Conservation (phyloP, 1,140 invertebrate genomes). For the Ceratitis capitata region DNA sequence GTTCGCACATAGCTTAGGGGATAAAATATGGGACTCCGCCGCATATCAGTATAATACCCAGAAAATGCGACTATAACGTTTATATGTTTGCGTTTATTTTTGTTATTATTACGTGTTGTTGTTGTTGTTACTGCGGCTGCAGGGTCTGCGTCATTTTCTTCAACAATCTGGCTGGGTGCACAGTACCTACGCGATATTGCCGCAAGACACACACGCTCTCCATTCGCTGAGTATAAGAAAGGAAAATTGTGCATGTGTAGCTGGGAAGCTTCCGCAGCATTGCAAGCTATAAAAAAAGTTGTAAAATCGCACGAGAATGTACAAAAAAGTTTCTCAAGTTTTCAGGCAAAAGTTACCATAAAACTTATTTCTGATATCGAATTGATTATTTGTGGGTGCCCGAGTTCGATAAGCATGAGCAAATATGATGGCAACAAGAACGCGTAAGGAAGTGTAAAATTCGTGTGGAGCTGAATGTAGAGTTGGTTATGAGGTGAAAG, state of each 20-base stretch:
- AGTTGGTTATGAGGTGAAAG: too few relatives aligned
- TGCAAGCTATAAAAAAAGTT: neutral
- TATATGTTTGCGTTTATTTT: neutral
- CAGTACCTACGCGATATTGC: neutral
- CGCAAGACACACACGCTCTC: too few relatives aligned
- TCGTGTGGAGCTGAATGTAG: too few relatives aligned
- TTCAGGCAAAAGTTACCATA: conserved; percentile 13
- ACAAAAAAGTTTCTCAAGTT: conserved; percentile 42
- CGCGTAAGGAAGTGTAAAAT: too few relatives aligned
- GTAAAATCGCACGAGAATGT: conserved; percentile 43
- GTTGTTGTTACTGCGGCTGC: neutral
- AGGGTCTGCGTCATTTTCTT: neutral
- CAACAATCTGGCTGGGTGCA: neutral
- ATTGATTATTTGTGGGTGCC: neutral
- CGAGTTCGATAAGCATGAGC: neutral
- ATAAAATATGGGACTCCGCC: neutral
- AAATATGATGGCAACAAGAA: too few relatives aligned
- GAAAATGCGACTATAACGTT: neutral
- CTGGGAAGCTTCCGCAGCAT: too few relatives aligned
- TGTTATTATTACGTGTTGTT: neutral
- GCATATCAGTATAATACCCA: neutral
- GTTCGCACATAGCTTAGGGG: neutral
- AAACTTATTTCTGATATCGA: neutral
- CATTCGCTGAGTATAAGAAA: neutral
- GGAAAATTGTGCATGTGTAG: neutral